A percentile compares a stretch with the other conserved stretches of the same genome.
These are phyloP conservation scores for Thunnus thynnus DNA, from an alignment of 2,113 vertebrate species.

Conservation along the genomic window DNA sequence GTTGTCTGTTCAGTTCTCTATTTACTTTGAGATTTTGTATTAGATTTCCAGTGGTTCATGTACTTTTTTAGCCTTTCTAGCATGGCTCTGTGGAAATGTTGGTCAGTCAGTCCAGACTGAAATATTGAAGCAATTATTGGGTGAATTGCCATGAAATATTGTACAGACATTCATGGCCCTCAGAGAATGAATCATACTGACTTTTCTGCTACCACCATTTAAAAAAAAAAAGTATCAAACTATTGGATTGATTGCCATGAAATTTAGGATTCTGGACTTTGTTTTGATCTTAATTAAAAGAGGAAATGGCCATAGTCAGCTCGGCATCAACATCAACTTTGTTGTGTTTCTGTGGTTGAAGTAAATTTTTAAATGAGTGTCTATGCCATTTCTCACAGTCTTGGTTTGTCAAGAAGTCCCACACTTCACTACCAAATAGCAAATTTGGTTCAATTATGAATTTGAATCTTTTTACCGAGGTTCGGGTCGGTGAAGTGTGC, in stretches of 20 bases:
- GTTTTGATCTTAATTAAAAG: conserved; percentile 1
- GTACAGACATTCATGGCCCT: no score
- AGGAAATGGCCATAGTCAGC: not conserved
- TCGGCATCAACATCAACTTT: not conserved
- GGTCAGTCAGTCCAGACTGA: no score
- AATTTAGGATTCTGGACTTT: no score
- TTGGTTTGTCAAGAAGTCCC: not conserved
- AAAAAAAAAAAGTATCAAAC: no score
- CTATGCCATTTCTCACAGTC: not conserved
- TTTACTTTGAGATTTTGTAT: not conserved
- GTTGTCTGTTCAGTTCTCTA: not conserved
- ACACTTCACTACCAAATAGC: not conserved
- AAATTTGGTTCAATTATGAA: not conserved
- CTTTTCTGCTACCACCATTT: no score
- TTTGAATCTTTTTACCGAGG: not conserved
- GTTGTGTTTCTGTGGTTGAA: not conserved
- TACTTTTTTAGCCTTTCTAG: not conserved
- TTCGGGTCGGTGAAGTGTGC: not conserved
- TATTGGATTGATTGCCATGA: no score
- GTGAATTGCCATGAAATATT: no score
- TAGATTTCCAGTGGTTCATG: not conserved
- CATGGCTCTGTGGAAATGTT: no score
- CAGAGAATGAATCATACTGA: no score
- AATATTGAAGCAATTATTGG: no score
- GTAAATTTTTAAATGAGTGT: not conserved